Percentiles rank a stretch among this genome's conserved stretches.
Evolutionary conservation across 2,888 invertebrate genomes (phyloP).

Genomic region (Alitta virens): DNA sequence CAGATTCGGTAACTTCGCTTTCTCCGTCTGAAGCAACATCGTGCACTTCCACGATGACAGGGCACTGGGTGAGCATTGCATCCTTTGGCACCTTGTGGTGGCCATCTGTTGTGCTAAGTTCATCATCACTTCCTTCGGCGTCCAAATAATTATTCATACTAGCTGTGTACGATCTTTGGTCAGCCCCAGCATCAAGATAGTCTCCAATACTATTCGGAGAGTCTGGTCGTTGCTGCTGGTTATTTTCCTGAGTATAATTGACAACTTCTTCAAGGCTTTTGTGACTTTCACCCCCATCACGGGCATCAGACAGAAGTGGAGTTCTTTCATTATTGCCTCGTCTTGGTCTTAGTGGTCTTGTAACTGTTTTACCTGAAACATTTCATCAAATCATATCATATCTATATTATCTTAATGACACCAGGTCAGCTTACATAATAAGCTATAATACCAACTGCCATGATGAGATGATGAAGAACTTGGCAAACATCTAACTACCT

Average conservation of each 20-base stretch:
- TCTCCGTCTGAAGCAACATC: no score
- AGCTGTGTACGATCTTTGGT: constrained; percentile 7
- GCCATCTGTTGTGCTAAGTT: no score
- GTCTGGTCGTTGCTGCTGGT: neutral
- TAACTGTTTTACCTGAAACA: constrained; percentile 31
- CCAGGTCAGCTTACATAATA: no score
- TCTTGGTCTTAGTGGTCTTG: constrained; percentile 22
- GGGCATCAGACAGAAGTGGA: constrained; percentile 4
- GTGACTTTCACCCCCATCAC: neutral
- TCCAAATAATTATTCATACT: constrained; percentile 16
- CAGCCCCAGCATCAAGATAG: neutral
- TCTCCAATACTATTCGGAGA: constrained; percentile 2
- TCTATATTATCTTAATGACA: no score
- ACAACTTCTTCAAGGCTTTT: neutral
- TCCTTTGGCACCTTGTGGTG: no score
- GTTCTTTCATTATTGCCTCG: constrained; percentile 9
- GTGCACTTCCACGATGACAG: no score
- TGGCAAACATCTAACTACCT: no score
- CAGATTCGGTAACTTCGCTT: neutral
- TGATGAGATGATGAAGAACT: no score
- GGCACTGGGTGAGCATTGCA: no score
- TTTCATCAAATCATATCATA: no score
- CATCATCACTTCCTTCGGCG: constrained; percentile 6
- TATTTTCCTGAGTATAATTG: constrained; percentile 1
- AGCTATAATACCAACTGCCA: no score